Percentiles rank a stretch among this genome's conserved stretches.
Conservation (phyloP, 2,888 invertebrate species). For the Calliphora vomitoria region DNA sequence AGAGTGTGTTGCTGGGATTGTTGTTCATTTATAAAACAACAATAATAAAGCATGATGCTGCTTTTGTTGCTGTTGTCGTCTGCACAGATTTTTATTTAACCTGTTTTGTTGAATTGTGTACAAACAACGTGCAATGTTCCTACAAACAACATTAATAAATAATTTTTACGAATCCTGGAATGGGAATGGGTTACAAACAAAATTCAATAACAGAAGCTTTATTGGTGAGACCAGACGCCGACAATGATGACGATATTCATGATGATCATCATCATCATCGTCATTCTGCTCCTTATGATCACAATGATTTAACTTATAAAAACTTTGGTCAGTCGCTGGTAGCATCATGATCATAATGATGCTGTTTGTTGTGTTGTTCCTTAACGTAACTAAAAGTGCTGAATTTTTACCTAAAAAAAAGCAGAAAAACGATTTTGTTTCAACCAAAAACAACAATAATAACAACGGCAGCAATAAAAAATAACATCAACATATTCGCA, state of each 20-base stretch:
- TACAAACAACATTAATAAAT: conserved; percentile 79
- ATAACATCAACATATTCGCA: conserved; percentile 20
- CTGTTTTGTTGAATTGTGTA: conserved; percentile 81
- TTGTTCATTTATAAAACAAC: conserved; percentile 39
- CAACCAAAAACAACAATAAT: conserved; percentile 9
- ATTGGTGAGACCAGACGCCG: conserved; percentile 69
- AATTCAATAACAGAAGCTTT: conserved; percentile 72
- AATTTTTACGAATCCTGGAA: conserved; percentile 81
- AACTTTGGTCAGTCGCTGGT: conserved; percentile 5
- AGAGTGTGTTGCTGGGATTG: conserved; percentile 49
- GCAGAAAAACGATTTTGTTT: conserved; percentile 22
- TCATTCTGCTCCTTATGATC: conserved; percentile 31
- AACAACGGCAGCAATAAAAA: conserved; percentile 31
- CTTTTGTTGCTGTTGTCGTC: conserved; percentile 48
- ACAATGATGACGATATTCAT: conserved; percentile 58
- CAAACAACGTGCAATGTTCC: conserved; percentile 79
- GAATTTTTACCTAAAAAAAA: conserved; percentile 34
- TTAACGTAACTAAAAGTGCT: conserved; percentile 47
- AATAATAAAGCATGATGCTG: neutral
- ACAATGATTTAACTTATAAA: neutral
- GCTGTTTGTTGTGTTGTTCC: conserved; percentile 27
- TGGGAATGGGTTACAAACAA: conserved; percentile 65
- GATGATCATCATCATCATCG: neutral
- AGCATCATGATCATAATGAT: conserved; percentile 28
- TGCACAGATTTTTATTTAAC: conserved; percentile 78